Percentiles rank a stretch among this genome's conserved stretches.
Conservation (phyloP, 2,113 vertebrate species). For the Psophia crepitans region DNA sequence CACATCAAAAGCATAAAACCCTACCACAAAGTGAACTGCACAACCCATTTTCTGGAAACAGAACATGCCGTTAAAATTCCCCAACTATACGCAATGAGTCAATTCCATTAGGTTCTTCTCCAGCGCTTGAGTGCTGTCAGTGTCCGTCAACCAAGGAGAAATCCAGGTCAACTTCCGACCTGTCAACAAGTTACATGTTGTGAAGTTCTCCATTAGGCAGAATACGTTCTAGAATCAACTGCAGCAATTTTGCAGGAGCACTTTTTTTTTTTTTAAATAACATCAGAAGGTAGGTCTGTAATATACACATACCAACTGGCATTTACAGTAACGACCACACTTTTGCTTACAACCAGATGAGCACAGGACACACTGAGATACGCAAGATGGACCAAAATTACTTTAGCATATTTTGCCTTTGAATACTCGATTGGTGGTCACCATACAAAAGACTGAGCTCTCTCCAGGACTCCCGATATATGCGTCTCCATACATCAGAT, state of each 20-base stretch:
- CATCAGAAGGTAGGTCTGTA: neutral
- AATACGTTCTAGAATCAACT: neutral
- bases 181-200: neutral
- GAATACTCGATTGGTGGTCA: neutral
- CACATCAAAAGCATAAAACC: neutral
- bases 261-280: neutral
- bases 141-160: neutral
- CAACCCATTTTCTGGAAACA: neutral
- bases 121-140: neutral
- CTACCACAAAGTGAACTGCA: neutral
- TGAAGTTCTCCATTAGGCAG: neutral
- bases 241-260: neutral
- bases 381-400: neutral
- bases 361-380: neutral
- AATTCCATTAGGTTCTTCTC: neutral
- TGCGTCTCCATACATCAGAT: neutral
- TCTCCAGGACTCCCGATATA: neutral
- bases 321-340: neutral
- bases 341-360: neutral
- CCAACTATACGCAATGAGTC: neutral
- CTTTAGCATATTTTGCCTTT: neutral
- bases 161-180: neutral
- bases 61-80: neutral
- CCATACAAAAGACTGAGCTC: neutral
- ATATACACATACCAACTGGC: neutral